Evolutionary conservation across 2,797 vertebrate species (phyloP).

Genomic region (Aeoliscus strigatus): DNA sequence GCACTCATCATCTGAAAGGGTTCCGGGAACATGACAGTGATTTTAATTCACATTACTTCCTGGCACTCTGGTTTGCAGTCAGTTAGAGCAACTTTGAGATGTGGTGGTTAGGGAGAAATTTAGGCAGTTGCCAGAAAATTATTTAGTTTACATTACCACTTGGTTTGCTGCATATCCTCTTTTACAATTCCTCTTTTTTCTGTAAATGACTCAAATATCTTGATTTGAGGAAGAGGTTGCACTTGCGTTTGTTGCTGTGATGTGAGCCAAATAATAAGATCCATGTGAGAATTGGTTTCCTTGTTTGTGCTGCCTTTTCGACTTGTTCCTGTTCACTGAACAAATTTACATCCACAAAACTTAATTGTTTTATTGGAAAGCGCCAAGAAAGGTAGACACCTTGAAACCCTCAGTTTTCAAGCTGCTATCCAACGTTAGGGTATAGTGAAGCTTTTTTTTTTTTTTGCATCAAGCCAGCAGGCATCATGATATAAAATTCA

Average conservation of each 20-base stretch:
- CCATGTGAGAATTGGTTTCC: too few species aligned
- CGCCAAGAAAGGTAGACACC: conserved; percentile 9
- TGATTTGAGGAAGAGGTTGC: too few species aligned
- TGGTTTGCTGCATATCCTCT: not conserved
- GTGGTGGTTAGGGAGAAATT: conserved; percentile 11
- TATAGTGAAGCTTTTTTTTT: conserved; percentile 19
- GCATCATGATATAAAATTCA: conserved; percentile 9
- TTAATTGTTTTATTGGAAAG: too few species aligned
- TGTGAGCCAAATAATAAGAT: too few species aligned
- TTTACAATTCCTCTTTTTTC: conserved; percentile 2
- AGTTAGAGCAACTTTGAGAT: conserved; percentile 31
- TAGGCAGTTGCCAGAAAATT: too few species aligned
- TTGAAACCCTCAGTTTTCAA: too few species aligned
- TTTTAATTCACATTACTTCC: conserved; percentile 41
- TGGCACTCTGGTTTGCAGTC: conserved; percentile 20
- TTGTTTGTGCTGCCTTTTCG: too few species aligned
- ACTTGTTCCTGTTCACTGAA: too few species aligned
- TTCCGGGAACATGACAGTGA: conserved; percentile 44
- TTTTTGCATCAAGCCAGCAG: conserved; percentile 17
- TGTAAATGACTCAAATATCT: conserved; percentile 8
- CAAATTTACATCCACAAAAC: too few species aligned
- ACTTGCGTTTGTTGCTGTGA: too few species aligned
- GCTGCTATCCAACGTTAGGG: conserved; percentile 25
- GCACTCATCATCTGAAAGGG: conserved; percentile 31
- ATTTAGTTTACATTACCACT: conserved; percentile 4